Evolutionary conservation across 2,888 invertebrate species (phyloP), one percentile per base, ranked within the genome.

Genomic region (Meteorus cinctellus): DNA sequence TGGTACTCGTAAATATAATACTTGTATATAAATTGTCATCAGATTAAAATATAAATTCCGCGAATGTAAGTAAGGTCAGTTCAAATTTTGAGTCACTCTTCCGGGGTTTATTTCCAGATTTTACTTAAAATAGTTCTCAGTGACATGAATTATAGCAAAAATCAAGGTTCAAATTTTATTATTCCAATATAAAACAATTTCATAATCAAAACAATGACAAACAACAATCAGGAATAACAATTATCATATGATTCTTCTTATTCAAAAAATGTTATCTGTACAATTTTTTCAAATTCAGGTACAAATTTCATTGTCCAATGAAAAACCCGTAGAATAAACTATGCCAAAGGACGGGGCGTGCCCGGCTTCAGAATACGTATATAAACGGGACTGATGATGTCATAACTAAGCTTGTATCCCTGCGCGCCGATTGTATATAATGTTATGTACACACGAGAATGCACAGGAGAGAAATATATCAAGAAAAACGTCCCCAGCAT

Each of bases 361-460:
- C 82, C 88, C 87, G 83, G 82, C 41, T 83, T 82, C 83, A 80
- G 83, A 85, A 84, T 83, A 84, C 84, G 82, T 83, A 83, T 55
- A 55, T 85, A 84, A 85, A 86, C 84, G 83, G 83, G 81, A 82
- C 82, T 82, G 86, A 86, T 88, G 88, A 88, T 88, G 88, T 88
- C 88, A 88, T 84, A 84, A 81, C 72, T 74, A 79, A 83, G 81
- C 84, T 82, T 85, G 85, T 87, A 85, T 87, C 84, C 84, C 87
- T 88, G 83, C 87, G 87, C 87, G 85, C 73, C 41, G 55, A 72
- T 34, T 60, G 45, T 62, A 68, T 63, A 68, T 75, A 72, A 73
- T 77, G 65, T 63, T 76, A 73, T 66, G 72, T 72, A 75, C 76
- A 77, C 73, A 76, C 76, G 73, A 79, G 75, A 75, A 75, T 74